Evolutionary conservation across 2,888 invertebrate genomes (phyloP).

Genomic region (Cataglyphis cursor): DNA sequence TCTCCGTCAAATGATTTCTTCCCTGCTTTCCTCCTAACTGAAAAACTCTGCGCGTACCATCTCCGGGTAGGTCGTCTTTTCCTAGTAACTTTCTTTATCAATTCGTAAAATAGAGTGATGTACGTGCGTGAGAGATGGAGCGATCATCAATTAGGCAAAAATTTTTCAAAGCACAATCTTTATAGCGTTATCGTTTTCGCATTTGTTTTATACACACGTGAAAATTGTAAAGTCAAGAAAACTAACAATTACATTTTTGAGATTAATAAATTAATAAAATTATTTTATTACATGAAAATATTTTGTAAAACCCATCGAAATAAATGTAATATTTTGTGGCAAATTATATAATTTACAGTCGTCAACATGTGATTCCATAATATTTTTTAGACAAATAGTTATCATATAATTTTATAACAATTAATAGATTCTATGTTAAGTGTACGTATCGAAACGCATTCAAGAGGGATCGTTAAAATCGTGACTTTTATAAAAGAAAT

Average conservation of each 20-base stretch:
- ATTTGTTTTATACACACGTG: not conserved
- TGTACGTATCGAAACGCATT: not conserved
- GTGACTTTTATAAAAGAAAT: not conserved
- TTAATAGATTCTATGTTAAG: not conserved
- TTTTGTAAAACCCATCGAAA: not conserved
- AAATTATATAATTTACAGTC: not conserved
- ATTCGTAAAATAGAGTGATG: conserved; percentile 30
- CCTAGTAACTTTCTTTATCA: conserved; percentile 32
- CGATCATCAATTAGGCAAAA: conserved; percentile 59
- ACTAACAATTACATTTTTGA: not conserved
- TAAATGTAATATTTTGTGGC: not conserved
- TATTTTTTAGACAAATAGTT: not conserved
- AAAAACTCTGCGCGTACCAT: conserved; percentile 64
- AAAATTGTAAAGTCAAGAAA: not conserved
- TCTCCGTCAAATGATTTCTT: conserved; percentile 75
- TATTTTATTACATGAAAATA: not conserved
- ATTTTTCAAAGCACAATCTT: conserved; percentile 52
- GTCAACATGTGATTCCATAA: not conserved
- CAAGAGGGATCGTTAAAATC: not conserved
- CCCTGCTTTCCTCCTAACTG: conserved; percentile 61
- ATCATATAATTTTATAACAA: not conserved
- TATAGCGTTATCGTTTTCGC: not conserved
- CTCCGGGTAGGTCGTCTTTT: conserved; percentile 32
- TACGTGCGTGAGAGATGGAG: conserved; percentile 31
- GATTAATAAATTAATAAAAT: not conserved